These are phyloP conservation scores for Drosophila prostipennis DNA, from an alignment of 2,888 invertebrate genomes.

Conservation along the genomic window DNA sequence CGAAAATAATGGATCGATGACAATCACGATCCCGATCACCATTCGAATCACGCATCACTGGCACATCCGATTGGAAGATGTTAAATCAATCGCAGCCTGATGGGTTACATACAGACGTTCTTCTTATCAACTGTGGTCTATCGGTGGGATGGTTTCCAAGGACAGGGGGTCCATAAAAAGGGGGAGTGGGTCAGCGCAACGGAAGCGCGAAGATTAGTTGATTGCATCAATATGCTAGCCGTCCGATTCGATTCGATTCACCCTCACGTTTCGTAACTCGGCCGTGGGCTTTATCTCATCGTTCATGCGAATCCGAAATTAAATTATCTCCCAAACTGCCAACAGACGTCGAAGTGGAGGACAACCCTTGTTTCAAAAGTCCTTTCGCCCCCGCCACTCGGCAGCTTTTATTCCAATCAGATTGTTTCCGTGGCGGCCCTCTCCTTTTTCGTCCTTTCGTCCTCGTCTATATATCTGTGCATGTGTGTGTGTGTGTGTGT, in stretches of 20 bases:
- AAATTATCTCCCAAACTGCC: constrained; percentile 83
- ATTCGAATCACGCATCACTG: constrained; percentile 14
- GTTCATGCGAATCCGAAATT: constrained; percentile 82
- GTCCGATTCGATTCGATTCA: constrained; percentile 54
- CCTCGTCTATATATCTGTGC: constrained; percentile 8
- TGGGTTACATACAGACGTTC: not conserved
- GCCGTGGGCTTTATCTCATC: constrained; percentile 67
- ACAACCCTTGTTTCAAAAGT: constrained; percentile 80
- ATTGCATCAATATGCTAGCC: constrained; percentile 84
- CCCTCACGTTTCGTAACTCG: constrained; percentile 38
- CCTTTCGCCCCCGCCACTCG: constrained; percentile 15
- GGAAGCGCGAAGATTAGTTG: constrained; percentile 84
- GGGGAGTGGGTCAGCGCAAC: constrained; percentile 44
- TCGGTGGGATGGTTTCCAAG: constrained; percentile 25
- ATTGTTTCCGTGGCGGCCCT: constrained; percentile 77
- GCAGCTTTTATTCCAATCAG: constrained; percentile 82
- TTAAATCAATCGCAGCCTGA: constrained; percentile 45
- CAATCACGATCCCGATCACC: constrained; percentile 12
- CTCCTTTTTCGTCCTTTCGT: constrained; percentile 31
- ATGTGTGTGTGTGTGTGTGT: constrained; percentile 26
- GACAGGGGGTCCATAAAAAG: not conserved
- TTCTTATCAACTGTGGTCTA: constrained; percentile 38
- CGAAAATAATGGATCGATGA: not conserved
- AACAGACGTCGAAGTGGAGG: constrained; percentile 48
- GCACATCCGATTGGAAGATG: constrained; percentile 51